Conservation (phyloP, 2,797 vertebrate species). For the Sebastes vulpes region DNA sequence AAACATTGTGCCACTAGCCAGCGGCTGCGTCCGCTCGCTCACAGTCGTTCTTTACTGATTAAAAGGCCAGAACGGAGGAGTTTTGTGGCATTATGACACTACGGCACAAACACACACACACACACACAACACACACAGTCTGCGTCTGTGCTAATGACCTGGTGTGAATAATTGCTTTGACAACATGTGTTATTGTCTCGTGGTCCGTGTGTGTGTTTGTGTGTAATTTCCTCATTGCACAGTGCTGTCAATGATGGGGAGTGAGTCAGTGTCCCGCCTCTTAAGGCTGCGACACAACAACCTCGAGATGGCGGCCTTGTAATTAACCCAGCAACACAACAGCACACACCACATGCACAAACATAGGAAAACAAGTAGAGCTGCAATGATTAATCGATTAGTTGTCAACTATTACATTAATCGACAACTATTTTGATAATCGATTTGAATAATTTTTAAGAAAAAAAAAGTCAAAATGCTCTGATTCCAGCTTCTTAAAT, state of each 20-base stretch:
- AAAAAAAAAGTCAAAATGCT: no score
- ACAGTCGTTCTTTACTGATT: constrained; percentile 40
- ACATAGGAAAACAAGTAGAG: constrained; percentile 25
- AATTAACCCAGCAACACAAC: constrained; percentile 56
- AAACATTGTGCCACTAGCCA: constrained; percentile 40
- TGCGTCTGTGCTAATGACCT: constrained; percentile 61
- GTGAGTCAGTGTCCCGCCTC: constrained; percentile 70
- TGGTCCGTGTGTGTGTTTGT: constrained; percentile 16
- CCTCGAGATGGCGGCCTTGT: constrained; percentile 43
- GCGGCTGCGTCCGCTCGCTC: constrained; percentile 15
- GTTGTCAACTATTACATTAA: no score
- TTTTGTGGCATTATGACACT: constrained; percentile 15
- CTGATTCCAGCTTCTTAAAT: no score
- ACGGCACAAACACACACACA: constrained; percentile 17
- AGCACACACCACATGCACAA: constrained; percentile 27
- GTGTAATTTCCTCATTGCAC: constrained; percentile 60
- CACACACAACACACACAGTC: not conserved
- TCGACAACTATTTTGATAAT: no score
- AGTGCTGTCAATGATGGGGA: constrained; percentile 61
- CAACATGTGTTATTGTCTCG: constrained; percentile 64
- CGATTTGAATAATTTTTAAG: no score
- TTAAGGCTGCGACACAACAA: constrained; percentile 24
- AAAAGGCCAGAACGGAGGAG: constrained; percentile 39
- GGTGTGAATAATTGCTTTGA: constrained; percentile 63
- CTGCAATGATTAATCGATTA: no score